Evolutionary conservation across 2,113 vertebrate genomes (phyloP), one percentile per base, ranked within the genome.

Genomic region (Tamias sibiricus): DNA sequence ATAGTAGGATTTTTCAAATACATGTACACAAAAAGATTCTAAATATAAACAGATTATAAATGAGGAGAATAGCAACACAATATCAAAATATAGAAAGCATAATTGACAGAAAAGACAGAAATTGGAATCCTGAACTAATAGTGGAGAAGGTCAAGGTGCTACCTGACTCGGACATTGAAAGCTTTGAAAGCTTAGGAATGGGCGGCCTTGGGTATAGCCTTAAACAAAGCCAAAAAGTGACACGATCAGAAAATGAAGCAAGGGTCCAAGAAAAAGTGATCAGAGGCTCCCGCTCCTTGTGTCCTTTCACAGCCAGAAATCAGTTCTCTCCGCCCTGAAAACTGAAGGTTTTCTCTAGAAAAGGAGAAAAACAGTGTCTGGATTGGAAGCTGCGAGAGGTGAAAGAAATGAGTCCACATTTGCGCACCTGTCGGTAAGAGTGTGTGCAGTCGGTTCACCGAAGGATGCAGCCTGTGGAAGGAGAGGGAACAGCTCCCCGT

Each of bases 401-500:
- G 75, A 94, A 17, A 49, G 16, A 1, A 42, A 30, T 6, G 30
- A 1, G 9, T 11, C 20, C 4, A 24, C 9, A 14, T 8, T 42
- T 0, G 9, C 0, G 6, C 7, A 87, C 49, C 14, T 19, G 7
- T 28, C 2, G 24, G 1, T 4, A 3, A 26, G 28, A 14, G 24
- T 7, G n/a, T 52, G 17, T 10, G 13, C 24, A 26, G 52, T 30
- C 42, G 30, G 8, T 35, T 2, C 30, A n/a, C 35, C 10, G 14
- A 54, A 26, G 49, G 49, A 4, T 0, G 12, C 42, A 35, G 24
- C 8, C 22, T 19, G 9, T 2, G 1, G 8, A 87, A 35, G 42
- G 24, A 59, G 2, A 59, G 57, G 54, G 54, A 1, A 57, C 7
- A 52, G 49, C 28, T 62, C 24, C 26, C 0, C 24, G 8, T 26